A percentile compares a stretch with the other conserved stretches of the same genome.
Conservation (phyloP, 1,140 invertebrate species). For the Acyrthosiphon pisum region DNA sequence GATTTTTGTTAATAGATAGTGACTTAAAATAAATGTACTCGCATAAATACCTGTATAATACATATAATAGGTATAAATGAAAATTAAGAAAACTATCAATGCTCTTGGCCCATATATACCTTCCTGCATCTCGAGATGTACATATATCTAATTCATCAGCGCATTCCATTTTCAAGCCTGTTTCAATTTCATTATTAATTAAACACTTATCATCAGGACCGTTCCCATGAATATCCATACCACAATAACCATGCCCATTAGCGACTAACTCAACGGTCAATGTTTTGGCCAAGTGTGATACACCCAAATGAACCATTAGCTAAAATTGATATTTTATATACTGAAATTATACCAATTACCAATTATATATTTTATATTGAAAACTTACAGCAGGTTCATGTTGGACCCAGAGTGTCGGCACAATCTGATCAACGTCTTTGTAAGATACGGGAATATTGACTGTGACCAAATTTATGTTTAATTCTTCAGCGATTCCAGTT, state of each 20-base stretch:
- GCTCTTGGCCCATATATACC: conserved; percentile 5
- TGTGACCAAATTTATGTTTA: conserved; percentile 68
- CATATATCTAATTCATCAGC: conserved; percentile 29
- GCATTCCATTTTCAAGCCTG: conserved; percentile 28
- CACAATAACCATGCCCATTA: conserved; percentile 41
- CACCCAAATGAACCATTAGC: conserved; percentile 64
- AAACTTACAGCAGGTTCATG: conserved; percentile 66
- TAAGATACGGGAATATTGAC: conserved; percentile 75
- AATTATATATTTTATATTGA: background rate
- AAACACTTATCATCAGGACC: background rate
- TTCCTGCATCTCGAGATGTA: conserved; percentile 40
- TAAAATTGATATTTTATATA: background rate
- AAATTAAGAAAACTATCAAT: background rate
- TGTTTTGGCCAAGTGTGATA: conserved; percentile 25
- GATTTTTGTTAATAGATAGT: conserved; percentile 44
- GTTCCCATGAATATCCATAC: background rate
- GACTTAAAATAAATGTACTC: conserved; percentile 57
- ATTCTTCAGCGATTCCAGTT: conserved; percentile 62
- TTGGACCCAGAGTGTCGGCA: conserved; percentile 72
- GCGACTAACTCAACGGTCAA: conserved; percentile 19
- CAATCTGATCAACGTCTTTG: conserved; percentile 67
- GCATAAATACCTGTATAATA: conserved; percentile 53
- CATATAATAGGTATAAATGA: background rate
- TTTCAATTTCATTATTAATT: background rate
- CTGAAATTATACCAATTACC: background rate